Conservation (phyloP, 1,140 invertebrate species). For the Drosophila ercepeae region DNA sequence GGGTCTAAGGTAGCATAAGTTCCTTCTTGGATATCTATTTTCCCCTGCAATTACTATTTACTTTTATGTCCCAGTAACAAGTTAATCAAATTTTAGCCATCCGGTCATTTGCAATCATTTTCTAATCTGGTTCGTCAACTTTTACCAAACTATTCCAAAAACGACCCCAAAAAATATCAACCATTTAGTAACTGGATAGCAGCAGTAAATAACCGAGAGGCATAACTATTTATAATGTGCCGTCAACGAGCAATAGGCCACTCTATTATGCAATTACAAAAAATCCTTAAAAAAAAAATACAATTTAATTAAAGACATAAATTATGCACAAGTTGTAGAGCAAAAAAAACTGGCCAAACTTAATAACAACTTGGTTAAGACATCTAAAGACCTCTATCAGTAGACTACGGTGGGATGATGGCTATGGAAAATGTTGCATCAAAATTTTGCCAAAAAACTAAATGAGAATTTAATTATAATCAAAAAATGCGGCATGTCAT, state of each 20-base stretch:
- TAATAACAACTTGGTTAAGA: conserved; percentile 75
- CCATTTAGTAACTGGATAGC: conserved; percentile 13
- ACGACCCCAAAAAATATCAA: conserved; percentile 30
- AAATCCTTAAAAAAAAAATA: conserved; percentile 28
- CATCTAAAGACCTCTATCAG: conserved; percentile 41
- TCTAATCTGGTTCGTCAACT: neutral
- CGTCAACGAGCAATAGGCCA: conserved; percentile 38
- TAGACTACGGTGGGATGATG: conserved; percentile 17
- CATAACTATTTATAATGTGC: conserved; percentile 46
- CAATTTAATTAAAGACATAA: conserved; percentile 78
- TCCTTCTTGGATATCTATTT: no score
- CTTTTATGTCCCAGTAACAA: no score
- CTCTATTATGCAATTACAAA: conserved; percentile 61
- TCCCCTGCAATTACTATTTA: no score
- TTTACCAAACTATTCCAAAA: conserved; percentile 12
- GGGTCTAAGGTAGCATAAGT: no score
- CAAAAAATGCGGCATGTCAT: neutral
- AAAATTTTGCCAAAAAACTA: neutral
- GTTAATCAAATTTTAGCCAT: neutral
- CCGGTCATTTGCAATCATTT: neutral
- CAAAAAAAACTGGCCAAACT: conserved; percentile 49
- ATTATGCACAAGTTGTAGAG: conserved; percentile 57
- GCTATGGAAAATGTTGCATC: neutral
- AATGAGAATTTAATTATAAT: neutral
- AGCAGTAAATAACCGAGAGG: conserved; percentile 4